Conservation (phyloP, 1,140 invertebrate species). For the Delia radicum region DNA sequence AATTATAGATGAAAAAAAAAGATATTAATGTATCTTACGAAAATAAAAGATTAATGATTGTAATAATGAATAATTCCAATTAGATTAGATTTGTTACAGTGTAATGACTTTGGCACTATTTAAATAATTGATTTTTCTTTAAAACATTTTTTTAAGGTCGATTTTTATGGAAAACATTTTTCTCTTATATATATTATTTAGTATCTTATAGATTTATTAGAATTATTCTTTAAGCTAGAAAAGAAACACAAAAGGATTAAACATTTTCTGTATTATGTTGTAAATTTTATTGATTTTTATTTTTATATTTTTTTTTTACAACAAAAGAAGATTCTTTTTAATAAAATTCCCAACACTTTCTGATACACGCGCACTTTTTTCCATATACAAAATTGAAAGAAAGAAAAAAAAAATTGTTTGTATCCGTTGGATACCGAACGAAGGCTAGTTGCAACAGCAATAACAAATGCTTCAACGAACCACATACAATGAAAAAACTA, state of each 20-base stretch:
- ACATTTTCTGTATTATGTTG: neutral
- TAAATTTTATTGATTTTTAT: neutral
- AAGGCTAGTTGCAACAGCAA: neutral
- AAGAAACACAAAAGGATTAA: neutral
- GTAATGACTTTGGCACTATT: neutral
- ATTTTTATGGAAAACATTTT: no score
- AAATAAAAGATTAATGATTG: neutral
- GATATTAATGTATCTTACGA: neutral
- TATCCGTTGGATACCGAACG: slow-evolving; percentile 1
- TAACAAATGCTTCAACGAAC: neutral
- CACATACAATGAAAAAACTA: neutral
- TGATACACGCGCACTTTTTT: neutral
- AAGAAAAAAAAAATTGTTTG: neutral
- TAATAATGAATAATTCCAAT: neutral
- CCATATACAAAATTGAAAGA: neutral
- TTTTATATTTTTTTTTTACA: neutral
- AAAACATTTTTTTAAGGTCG: no score
- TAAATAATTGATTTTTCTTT: neutral
- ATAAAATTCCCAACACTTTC: neutral
- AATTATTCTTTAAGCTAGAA: neutral
- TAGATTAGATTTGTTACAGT: neutral
- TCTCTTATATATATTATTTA: neutral
- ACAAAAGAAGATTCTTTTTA: neutral
- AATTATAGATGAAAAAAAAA: neutral
- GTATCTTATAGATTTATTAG: neutral